Evolutionary conservation across 2,888 invertebrate species (phyloP).

Genomic region (Corythucha ciliata): DNA sequence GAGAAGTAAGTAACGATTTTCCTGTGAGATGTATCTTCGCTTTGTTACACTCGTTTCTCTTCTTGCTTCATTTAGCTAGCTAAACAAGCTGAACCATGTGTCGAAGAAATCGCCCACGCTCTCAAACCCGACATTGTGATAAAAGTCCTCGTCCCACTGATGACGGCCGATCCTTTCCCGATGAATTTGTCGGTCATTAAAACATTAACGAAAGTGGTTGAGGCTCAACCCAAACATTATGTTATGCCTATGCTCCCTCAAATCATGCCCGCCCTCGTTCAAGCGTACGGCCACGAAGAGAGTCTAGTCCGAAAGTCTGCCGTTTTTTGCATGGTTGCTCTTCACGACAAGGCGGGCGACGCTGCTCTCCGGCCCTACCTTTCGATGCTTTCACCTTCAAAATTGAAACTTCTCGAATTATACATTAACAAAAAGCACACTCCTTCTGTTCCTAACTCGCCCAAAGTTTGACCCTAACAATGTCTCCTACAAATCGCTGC

Average conservation of each 20-base stretch:
- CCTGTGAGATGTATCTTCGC: not conserved
- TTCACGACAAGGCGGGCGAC: slow-evolving; percentile 82
- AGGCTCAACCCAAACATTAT: slow-evolving; percentile 61
- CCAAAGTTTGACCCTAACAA: no score
- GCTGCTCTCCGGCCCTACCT: slow-evolving; percentile 74
- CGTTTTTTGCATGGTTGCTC: slow-evolving; percentile 93
- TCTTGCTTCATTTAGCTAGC: slow-evolving; percentile 49
- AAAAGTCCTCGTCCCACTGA: slow-evolving; percentile 65
- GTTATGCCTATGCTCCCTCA: slow-evolving; percentile 64
- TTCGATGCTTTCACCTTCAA: slow-evolving; percentile 73
- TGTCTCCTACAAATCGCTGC: no score
- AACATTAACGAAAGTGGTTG: slow-evolving; percentile 75
- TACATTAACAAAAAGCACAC: slow-evolving; percentile 51
- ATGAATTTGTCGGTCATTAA: slow-evolving; percentile 86
- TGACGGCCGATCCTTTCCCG: slow-evolving; percentile 78
- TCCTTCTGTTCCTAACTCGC: slow-evolving; percentile 35
- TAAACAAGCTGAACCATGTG: slow-evolving; percentile 77
- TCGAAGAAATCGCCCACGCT: slow-evolving; percentile 63
- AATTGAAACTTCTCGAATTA: slow-evolving; percentile 72
- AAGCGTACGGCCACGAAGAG: slow-evolving; percentile 84
- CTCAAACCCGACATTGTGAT: slow-evolving; percentile 57
- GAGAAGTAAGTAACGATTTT: slow-evolving; percentile 45
- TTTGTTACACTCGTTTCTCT: slow-evolving; percentile 15
- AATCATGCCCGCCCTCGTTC: slow-evolving; percentile 80
- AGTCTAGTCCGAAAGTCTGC: slow-evolving; percentile 91